These are phyloP conservation scores for Poeciliopsis prolifica DNA, from an alignment of 2,113 vertebrate species.

Conservation along the genomic window DNA sequence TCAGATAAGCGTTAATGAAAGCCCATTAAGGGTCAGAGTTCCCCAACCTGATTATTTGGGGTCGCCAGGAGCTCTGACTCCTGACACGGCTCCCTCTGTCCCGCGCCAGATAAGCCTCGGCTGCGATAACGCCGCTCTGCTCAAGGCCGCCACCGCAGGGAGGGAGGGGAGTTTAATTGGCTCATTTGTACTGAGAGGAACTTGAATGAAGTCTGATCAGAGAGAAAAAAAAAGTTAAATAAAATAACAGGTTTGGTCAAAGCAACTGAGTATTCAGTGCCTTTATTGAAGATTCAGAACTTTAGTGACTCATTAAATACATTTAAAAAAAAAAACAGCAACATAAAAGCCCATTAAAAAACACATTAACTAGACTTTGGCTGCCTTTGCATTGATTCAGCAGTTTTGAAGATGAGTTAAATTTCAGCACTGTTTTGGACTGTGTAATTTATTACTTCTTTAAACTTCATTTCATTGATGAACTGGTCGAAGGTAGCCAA, in stretches of 20 bases:
- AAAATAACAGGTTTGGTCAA: background rate
- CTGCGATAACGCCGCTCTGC: conserved; percentile 25
- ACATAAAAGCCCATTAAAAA: too few relatives aligned
- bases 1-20: conserved; percentile 42
- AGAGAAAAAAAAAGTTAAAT: background rate
- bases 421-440: too few relatives aligned
- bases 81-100: conserved; percentile 41
- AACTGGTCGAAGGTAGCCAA: too few relatives aligned
- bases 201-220: conserved; percentile 2
- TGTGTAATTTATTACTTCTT: too few relatives aligned
- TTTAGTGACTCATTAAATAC: background rate
- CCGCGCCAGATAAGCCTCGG: conserved; percentile 25
- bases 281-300: background rate
- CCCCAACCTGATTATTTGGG: conserved; percentile 49
- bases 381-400: too few relatives aligned
- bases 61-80: conserved; percentile 24
- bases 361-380: too few relatives aligned
- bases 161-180: conserved; percentile 34
- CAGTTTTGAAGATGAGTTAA: too few relatives aligned
- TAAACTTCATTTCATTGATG: too few relatives aligned
- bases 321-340: too few relatives aligned
- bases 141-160: conserved; percentile 12
- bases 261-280: background rate
- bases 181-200: conserved; percentile 11
- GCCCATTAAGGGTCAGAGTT: conserved; percentile 42